These are phyloP conservation scores for Brachionichthys hirsutus DNA, from an alignment of 2,113 vertebrate species.

Conservation along the genomic window DNA sequence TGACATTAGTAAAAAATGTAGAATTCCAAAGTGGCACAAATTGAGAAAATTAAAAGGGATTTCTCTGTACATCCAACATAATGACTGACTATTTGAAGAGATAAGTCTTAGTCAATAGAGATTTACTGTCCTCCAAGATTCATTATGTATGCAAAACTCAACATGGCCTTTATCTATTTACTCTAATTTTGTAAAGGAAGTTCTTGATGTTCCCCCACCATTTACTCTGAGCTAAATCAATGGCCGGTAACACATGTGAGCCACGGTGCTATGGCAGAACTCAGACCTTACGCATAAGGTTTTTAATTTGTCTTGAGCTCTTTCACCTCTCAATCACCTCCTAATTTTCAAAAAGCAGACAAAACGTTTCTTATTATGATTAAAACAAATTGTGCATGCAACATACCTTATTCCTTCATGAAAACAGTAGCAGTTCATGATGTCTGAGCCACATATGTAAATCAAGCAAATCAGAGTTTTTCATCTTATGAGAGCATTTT, in stretches of 20 bases:
- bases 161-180: slow-evolving; percentile 48
- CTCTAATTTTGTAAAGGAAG: slow-evolving; percentile 47
- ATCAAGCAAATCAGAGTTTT: background rate
- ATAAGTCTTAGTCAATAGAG: slow-evolving; percentile 26
- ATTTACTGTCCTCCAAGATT: slow-evolving; percentile 35
- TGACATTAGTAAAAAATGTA: too few species aligned
- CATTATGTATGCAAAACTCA: slow-evolving; percentile 45
- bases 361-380: too few species aligned
- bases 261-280: too few species aligned
- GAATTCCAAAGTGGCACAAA: slow-evolving; percentile 10
- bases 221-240: too few species aligned
- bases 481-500: slow-evolving; percentile 2
- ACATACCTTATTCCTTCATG: slow-evolving; percentile 5
- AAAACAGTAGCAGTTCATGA: background rate
- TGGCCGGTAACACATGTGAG: too few species aligned
- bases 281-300: too few species aligned
- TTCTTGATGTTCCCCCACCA: slow-evolving; percentile 5
- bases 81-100: too few species aligned
- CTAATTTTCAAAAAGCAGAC: too few species aligned
- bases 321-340: too few species aligned
- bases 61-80: too few species aligned
- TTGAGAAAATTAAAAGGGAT: slow-evolving; percentile 14
- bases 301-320: too few species aligned
- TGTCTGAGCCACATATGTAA: background rate
- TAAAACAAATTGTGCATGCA: too few species aligned